Evolutionary conservation across 2,888 invertebrate genomes (phyloP).

Genomic region (Meta bourneti): DNA sequence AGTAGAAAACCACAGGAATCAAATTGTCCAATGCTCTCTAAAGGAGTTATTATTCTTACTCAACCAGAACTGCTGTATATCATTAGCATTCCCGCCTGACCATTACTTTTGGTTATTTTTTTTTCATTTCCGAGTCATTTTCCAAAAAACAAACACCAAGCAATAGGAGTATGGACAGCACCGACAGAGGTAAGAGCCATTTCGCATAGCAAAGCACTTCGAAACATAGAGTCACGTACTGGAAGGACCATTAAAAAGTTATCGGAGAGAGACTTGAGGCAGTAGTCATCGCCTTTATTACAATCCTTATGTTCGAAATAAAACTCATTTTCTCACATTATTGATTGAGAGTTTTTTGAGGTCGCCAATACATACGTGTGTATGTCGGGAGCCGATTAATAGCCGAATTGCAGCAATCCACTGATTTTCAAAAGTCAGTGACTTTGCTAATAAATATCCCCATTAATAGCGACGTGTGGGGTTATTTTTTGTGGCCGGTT

Average conservation of each 20-base stretch:
- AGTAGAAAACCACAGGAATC: too few species aligned
- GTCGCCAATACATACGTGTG: slow-evolving; percentile 22
- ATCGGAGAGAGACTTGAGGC: not conserved
- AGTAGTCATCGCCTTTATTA: slow-evolving; percentile 28
- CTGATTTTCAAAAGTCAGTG: slow-evolving; percentile 29
- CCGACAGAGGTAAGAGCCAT: not conserved
- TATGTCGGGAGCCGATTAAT: slow-evolving; percentile 49
- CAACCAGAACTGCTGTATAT: not conserved
- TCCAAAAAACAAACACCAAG: not conserved
- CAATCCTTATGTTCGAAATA: slow-evolving; percentile 31
- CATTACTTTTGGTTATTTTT: not conserved
- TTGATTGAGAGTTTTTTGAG: slow-evolving; percentile 38
- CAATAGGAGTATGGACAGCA: too few species aligned
- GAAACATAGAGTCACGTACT: slow-evolving; percentile 33
- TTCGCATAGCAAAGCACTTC: slow-evolving; percentile 9
- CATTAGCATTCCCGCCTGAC: not conserved
- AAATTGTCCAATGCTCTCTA: too few species aligned
- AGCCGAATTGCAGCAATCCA: slow-evolving; percentile 42
- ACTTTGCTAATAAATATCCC: slow-evolving; percentile 45
- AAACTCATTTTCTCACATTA: slow-evolving; percentile 45
- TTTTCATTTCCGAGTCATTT: not conserved
- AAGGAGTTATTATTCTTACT: not conserved
- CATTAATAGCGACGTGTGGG: slow-evolving; percentile 22
- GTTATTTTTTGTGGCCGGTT: slow-evolving; percentile 3
- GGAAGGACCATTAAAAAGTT: slow-evolving; percentile 38